Conservation (phyloP, 2,797 vertebrate genomes). For the Brachyalestes nurse region DNA sequence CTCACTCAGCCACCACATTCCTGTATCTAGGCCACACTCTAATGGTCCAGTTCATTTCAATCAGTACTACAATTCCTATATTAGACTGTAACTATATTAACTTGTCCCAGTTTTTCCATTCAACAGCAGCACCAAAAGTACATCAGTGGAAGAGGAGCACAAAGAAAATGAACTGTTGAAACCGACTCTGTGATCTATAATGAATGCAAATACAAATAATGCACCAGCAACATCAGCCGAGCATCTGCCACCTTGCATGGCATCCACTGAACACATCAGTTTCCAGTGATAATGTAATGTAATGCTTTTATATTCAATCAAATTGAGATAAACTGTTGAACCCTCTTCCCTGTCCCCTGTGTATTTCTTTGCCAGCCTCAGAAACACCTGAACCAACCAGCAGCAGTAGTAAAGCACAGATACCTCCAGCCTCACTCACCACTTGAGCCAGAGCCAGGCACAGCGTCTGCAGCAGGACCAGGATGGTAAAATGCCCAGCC, state of each 20-base stretch:
- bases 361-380: neutral
- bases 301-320: neutral
- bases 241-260: neutral
- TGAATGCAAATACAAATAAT: neutral
- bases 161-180: neutral
- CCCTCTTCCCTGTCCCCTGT: slow-evolving; percentile 1
- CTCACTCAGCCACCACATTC: slow-evolving; percentile 34
- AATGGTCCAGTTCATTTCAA: slow-evolving; percentile 13
- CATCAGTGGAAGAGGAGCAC: neutral
- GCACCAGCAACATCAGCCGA: neutral
- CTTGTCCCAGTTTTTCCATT: neutral
- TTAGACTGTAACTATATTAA: neutral
- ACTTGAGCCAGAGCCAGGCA: slow-evolving; percentile 90
- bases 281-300: neutral
- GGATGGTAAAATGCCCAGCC: slow-evolving; percentile 72
- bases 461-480: slow-evolving; percentile 83
- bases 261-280: neutral
- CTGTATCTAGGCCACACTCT: slow-evolving; percentile 34
- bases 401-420: slow-evolving; percentile 4
- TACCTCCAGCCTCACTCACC: slow-evolving; percentile 81
- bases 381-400: neutral
- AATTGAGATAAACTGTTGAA: neutral
- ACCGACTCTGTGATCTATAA: neutral
- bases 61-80: neutral
- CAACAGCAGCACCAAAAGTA: neutral